Conservation (phyloP, 2,113 vertebrate species). For the Burhinus oedicnemus region DNA sequence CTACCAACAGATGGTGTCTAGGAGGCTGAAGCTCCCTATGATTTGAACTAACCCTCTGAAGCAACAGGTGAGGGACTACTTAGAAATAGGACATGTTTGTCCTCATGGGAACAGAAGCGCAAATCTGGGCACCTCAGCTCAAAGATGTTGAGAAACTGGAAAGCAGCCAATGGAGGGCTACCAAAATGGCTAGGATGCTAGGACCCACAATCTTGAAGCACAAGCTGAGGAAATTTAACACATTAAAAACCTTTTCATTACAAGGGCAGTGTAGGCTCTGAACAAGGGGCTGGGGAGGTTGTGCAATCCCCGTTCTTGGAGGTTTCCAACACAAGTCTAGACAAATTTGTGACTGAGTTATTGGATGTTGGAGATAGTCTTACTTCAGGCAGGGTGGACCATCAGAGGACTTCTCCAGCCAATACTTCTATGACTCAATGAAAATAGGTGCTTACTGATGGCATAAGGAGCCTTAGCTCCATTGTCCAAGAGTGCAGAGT, state of each 20-base stretch:
- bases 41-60: not conserved
- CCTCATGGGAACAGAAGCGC: fast-evolving
- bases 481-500: not conserved
- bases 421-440: not conserved
- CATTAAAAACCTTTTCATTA: not conserved
- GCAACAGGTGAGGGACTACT: not conserved
- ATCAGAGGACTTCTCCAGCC: not conserved
- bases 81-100: not conserved
- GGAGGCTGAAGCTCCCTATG: not conserved
- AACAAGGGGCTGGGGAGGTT: not conserved
- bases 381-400: not conserved
- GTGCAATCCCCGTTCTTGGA: not conserved
- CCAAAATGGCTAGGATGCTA: not conserved
- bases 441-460: not conserved
- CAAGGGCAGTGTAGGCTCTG: too few relatives aligned
- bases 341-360: not conserved
- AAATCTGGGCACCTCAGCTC: not conserved
- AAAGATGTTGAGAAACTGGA: not conserved
- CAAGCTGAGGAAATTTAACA: not conserved
- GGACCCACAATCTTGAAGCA: not conserved
- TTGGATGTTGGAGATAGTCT: not conserved
- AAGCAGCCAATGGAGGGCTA: not conserved
- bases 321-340: not conserved
- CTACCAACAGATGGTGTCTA: not conserved
- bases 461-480: not conserved